These are phyloP conservation scores for Cettia cetti DNA, from an alignment of 2,113 vertebrate species.

Conservation along the genomic window DNA sequence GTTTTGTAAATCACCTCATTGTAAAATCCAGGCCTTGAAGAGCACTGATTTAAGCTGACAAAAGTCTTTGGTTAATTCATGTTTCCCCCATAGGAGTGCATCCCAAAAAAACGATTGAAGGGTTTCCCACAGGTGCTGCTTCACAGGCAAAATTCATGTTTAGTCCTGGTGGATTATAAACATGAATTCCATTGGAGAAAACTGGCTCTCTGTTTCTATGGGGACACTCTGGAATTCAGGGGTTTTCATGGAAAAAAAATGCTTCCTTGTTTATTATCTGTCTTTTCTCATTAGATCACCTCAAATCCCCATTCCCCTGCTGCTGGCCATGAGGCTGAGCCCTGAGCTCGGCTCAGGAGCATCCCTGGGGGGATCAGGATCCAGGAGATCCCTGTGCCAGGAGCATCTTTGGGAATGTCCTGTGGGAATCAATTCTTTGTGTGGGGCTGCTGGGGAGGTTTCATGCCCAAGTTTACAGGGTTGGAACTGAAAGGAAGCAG, in stretches of 20 bases:
- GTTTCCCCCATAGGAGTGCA: neutral
- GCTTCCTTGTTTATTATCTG: neutral
- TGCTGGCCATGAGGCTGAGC: neutral
- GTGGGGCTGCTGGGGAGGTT: neutral
- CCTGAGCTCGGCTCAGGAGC: neutral
- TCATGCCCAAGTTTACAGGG: neutral
- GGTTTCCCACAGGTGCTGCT: neutral
- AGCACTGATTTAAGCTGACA: neutral
- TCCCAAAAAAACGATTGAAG: neutral
- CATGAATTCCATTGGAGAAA: neutral
- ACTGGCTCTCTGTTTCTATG: neutral
- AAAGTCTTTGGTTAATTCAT: neutral
- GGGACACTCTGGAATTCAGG: neutral
- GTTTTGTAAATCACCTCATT: neutral
- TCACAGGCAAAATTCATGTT: neutral
- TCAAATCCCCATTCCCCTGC: neutral
- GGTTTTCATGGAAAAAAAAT: neutral
- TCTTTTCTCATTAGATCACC: neutral
- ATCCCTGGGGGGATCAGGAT: neutral
- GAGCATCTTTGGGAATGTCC: neutral
- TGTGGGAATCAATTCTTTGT: neutral
- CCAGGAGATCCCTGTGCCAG: neutral
- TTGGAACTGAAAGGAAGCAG: neutral
- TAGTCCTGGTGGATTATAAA: neutral
- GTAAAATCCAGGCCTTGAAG: neutral